A percentile compares a stretch with the other conserved stretches of the same genome.
These are phyloP conservation scores for Sicus ferrugineus DNA, from an alignment of 2,888 invertebrate species.

Conservation along the genomic window DNA sequence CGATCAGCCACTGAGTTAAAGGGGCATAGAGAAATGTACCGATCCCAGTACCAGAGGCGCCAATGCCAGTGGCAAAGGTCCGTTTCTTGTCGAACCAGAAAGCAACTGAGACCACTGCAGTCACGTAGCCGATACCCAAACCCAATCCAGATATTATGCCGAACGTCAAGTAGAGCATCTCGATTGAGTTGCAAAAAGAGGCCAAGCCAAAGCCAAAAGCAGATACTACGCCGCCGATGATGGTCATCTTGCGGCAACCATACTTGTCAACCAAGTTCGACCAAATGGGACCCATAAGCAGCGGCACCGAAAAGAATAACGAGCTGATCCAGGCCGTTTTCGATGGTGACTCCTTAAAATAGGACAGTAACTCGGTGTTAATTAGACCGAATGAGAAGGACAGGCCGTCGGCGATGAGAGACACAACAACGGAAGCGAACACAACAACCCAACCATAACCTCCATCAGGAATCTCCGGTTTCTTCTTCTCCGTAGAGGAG, in stretches of 20 bases:
- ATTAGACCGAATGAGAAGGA: constrained; percentile 92
- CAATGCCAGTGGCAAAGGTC: constrained; percentile 84
- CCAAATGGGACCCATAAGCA: constrained; percentile 74
- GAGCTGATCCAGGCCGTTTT: constrained; percentile 92
- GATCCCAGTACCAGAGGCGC: constrained; percentile 88
- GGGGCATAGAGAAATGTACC: constrained; percentile 90
- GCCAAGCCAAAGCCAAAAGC: constrained; percentile 80
- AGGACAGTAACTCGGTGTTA: constrained; percentile 81
- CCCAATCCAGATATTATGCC: constrained; percentile 86
- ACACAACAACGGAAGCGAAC: constrained; percentile 82
- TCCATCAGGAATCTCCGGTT: constrained; percentile 63
- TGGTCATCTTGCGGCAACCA: constrained; percentile 82
- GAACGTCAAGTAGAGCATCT: constrained; percentile 84
- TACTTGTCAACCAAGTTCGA: constrained; percentile 85
- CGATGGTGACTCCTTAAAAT: constrained; percentile 82
- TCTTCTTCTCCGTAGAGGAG: constrained; percentile 58
- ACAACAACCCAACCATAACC: constrained; percentile 72
- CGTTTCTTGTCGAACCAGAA: constrained; percentile 92
- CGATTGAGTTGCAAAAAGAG: constrained; percentile 75
- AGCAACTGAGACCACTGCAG: constrained; percentile 89
- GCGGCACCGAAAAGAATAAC: constrained; percentile 87
- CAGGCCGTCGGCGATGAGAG: constrained; percentile 91
- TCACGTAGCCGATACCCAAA: constrained; percentile 82
- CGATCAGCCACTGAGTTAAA: constrained; percentile 77
- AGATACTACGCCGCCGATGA: constrained; percentile 76